A percentile compares a stretch with the other conserved stretches of the same genome.
Conservation (phyloP, 2,888 invertebrate genomes). For the Blastobasis lacticolella region DNA sequence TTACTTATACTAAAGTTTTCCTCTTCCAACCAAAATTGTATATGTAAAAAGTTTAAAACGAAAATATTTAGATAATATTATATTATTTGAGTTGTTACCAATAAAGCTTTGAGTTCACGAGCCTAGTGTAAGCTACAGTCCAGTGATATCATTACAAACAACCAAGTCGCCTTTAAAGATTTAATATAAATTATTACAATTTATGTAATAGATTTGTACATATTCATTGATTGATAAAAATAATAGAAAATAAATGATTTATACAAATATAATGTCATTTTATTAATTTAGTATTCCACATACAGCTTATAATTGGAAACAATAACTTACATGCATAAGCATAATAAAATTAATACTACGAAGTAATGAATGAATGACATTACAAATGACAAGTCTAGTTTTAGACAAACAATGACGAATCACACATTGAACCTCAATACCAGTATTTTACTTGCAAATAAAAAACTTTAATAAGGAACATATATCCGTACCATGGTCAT, state of each 20-base stretch:
- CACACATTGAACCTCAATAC: constrained; percentile 49
- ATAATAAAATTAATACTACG: not conserved
- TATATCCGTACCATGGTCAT: constrained; percentile 32
- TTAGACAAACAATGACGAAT: constrained; percentile 11
- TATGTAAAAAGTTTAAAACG: too few species aligned
- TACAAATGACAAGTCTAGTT: too few species aligned
- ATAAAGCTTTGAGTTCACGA: too few species aligned
- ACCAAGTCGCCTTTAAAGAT: constrained; percentile 51
- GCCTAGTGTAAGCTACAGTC: too few species aligned
- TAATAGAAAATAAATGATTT: constrained; percentile 66
- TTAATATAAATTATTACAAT: constrained; percentile 65
- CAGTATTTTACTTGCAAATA: constrained; percentile 62
- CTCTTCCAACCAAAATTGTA: too few species aligned
- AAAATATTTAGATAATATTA: too few species aligned
- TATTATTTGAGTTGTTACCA: too few species aligned
- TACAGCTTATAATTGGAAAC: constrained; percentile 43
- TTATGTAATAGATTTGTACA: constrained; percentile 65
- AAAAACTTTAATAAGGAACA: constrained; percentile 66
- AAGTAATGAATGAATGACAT: too few species aligned
- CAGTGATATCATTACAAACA: constrained; percentile 9
- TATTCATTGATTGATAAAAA: constrained; percentile 63
- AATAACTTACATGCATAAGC: not conserved
- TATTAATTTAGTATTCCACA: constrained; percentile 51
- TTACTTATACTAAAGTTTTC: too few species aligned
- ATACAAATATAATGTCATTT: constrained; percentile 70